phyloP scores from a whole-genome alignment of 2,797 vertebrate species.

The Pipistrellus nathusii region DNA sequence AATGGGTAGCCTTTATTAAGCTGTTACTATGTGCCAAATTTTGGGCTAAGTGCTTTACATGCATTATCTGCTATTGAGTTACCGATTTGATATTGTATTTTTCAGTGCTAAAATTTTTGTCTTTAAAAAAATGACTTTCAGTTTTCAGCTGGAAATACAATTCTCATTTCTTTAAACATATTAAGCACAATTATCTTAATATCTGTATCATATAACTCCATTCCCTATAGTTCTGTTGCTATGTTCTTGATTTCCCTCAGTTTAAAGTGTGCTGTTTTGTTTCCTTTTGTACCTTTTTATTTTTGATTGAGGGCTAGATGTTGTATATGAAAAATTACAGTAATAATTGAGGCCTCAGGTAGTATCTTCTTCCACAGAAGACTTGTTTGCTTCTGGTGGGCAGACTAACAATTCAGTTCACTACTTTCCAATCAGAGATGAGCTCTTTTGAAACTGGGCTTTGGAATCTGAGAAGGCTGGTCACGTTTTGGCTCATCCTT shows the following conservation, averaged over 20 bases:
- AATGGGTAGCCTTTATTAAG: neutral
- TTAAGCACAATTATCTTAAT: neutral
- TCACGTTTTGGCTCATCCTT: neutral
- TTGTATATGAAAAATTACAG: neutral
- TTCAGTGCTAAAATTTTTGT: constrained; percentile 32
- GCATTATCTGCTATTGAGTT: neutral
- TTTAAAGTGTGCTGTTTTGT: constrained; percentile 1
- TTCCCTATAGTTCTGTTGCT: neutral
- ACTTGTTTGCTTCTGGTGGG: neutral
- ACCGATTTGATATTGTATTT: constrained; percentile 27
- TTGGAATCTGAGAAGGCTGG: neutral
- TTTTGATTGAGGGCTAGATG: constrained; percentile 8
- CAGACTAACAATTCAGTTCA: neutral
- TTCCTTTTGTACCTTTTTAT: neutral
- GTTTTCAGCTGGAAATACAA: neutral
- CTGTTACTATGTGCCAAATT: neutral
- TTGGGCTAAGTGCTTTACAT: neutral
- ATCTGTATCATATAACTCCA: neutral
- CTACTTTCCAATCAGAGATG: neutral
- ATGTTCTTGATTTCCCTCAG: neutral
- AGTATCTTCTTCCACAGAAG: neutral
- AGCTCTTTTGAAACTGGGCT: neutral
- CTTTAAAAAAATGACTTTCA: neutral
- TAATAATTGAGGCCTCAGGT: neutral
- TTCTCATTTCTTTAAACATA: neutral